Evolutionary conservation across 2,797 vertebrate genomes (phyloP).

Genomic region (Lepidocolaptes lacrymiger): DNA sequence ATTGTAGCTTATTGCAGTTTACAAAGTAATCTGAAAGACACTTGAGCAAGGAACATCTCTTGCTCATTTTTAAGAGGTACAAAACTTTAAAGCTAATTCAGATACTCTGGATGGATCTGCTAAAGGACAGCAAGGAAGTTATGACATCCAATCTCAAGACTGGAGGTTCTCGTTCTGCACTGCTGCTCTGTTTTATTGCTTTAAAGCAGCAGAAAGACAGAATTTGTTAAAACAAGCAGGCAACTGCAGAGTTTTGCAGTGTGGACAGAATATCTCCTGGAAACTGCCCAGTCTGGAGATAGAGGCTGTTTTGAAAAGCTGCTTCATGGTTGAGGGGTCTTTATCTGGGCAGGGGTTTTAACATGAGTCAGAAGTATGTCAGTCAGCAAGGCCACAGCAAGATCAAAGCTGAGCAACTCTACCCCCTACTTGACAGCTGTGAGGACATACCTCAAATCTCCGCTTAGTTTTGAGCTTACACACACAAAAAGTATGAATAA

Average conservation of each 20-base stretch:
- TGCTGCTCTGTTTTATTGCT: background rate
- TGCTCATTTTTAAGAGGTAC: background rate
- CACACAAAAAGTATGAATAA: no score
- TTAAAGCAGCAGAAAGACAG: background rate
- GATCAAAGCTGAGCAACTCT: background rate
- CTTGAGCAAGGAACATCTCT: background rate
- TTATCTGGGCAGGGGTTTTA: background rate
- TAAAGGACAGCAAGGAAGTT: background rate
- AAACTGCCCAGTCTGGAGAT: background rate
- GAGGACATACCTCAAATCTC: background rate
- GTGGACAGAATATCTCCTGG: background rate
- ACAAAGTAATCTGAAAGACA: conserved; percentile 56
- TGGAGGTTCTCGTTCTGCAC: background rate
- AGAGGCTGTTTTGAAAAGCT: background rate
- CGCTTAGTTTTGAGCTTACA: background rate
- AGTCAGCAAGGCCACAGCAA: background rate
- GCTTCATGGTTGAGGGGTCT: background rate
- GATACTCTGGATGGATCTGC: background rate
- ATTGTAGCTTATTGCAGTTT: conserved; percentile 23
- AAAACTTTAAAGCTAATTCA: background rate
- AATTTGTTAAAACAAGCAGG: background rate
- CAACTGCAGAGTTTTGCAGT: background rate
- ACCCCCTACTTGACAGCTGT: rapidly evolving
- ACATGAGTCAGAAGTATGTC: rapidly evolving
- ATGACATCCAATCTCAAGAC: background rate